Percentiles rank a stretch among this genome's conserved stretches.
Conservation (phyloP, 2,888 invertebrate species). For the Leucozona laternaria region DNA sequence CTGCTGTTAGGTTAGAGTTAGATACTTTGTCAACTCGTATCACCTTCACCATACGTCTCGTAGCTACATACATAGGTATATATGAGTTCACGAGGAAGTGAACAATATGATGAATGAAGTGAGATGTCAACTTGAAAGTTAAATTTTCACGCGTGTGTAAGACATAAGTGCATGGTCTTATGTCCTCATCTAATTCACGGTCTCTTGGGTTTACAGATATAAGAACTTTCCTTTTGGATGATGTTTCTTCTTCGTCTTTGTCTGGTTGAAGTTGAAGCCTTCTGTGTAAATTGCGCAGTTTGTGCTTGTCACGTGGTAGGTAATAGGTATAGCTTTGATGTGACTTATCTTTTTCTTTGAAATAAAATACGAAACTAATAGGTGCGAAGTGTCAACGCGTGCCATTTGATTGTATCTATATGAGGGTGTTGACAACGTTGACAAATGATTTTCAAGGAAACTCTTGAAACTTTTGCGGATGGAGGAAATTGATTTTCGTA, state of each 20-base stretch:
- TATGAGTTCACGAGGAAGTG: slow-evolving; percentile 6
- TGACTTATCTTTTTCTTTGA: slow-evolving; percentile 26
- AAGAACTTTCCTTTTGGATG: slow-evolving; percentile 16
- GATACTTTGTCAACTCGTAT: slow-evolving; percentile 35
- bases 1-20: slow-evolving; percentile 7
- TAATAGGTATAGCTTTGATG: slow-evolving; percentile 46
- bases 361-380: slow-evolving; percentile 56
- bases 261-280: not conserved
- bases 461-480: slow-evolving; percentile 10
- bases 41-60: not conserved
- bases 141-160: slow-evolving; percentile 55
- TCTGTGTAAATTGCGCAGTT: slow-evolving; percentile 28
- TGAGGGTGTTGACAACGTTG: slow-evolving; percentile 35
- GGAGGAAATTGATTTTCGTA: slow-evolving; percentile 55
- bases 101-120: slow-evolving; percentile 52
- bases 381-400: slow-evolving; percentile 58
- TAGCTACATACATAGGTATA: too few relatives aligned
- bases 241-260: not conserved
- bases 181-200: slow-evolving; percentile 18
- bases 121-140: slow-evolving; percentile 66
- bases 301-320: slow-evolving; percentile 28
- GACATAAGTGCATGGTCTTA: slow-evolving; percentile 39
- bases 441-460: slow-evolving; percentile 51
- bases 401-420: slow-evolving; percentile 48
- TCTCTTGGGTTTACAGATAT: not conserved